Evolutionary conservation across 2,888 invertebrate species (phyloP).

Genomic region (Nymphalis urticae): DNA sequence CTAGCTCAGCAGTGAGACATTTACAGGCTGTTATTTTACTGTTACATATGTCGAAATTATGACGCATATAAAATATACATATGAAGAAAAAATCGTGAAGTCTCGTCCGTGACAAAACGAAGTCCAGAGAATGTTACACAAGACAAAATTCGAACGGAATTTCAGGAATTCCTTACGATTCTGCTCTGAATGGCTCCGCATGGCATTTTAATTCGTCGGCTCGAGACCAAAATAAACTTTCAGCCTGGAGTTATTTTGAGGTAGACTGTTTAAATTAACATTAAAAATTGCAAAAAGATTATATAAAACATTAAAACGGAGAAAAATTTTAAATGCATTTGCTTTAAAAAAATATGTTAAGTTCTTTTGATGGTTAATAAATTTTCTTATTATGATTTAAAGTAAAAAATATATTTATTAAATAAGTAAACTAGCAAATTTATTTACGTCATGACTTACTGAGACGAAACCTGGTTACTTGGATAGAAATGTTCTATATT

Average conservation of each 20-base stretch:
- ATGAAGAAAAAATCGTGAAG: no score
- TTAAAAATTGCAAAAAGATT: background rate
- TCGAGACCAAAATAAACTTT: background rate
- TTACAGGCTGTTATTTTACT: no score
- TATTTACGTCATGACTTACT: no score
- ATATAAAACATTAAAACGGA: background rate
- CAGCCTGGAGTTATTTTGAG: slow-evolving; percentile 3
- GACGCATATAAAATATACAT: no score
- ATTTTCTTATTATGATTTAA: background rate
- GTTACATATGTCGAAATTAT: no score
- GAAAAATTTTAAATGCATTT: background rate
- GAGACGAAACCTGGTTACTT: no score
- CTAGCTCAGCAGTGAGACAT: no score
- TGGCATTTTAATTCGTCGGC: slow-evolving; percentile 9
- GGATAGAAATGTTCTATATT: no score
- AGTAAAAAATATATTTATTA: background rate
- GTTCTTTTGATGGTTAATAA: background rate
- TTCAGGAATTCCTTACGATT: slow-evolving; percentile 11
- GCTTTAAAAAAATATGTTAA: background rate
- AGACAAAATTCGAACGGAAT: slow-evolving; percentile 2
- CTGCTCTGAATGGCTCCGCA: background rate
- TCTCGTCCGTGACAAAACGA: background rate
- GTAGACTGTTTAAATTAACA: slow-evolving; percentile 2
- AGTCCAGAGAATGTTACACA: background rate
- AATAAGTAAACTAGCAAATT: background rate